phyloP scores from a whole-genome alignment of 2,888 invertebrate species.

The Lochmaea capreae region DNA sequence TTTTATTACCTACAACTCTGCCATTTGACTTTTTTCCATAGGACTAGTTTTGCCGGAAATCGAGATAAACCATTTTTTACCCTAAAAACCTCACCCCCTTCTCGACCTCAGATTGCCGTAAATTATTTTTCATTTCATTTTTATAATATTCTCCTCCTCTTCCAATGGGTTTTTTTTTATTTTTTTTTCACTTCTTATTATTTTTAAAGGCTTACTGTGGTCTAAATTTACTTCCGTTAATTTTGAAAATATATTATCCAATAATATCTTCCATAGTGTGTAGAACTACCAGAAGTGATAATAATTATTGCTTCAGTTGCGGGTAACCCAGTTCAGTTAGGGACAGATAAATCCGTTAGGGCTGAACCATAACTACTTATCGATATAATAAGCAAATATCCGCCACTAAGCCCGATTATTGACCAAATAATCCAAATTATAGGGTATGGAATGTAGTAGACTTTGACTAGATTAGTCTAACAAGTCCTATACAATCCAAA shows the following conservation, averaged over 20 bases:
- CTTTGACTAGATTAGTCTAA: not conserved
- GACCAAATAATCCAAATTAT: constrained; percentile 4
- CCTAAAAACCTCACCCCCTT: too few relatives aligned
- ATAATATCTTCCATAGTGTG: not conserved
- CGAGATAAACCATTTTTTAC: too few relatives aligned
- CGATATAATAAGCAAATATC: not conserved
- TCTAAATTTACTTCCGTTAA: too few relatives aligned
- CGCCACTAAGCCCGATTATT: not conserved
- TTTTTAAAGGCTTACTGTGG: too few relatives aligned
- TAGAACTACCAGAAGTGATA: not conserved
- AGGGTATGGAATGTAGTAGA: not conserved
- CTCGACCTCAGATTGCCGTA: too few relatives aligned
- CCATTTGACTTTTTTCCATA: too few relatives aligned
- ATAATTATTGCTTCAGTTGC: not conserved
- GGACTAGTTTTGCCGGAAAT: too few relatives aligned
- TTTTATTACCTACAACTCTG: too few relatives aligned
- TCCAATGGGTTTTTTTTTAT: too few relatives aligned
- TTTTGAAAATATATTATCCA: not conserved
- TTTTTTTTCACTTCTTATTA: too few relatives aligned
- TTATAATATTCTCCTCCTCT: too few relatives aligned
- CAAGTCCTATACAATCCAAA: not conserved
- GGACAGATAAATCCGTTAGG: not conserved
- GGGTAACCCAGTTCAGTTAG: not conserved
- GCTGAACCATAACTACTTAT: not conserved
- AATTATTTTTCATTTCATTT: too few relatives aligned